Percentiles rank a stretch among this genome's conserved stretches.
phyloP scores from a whole-genome alignment of 2,113 vertebrate species.

The Ceyx melanurus region DNA sequence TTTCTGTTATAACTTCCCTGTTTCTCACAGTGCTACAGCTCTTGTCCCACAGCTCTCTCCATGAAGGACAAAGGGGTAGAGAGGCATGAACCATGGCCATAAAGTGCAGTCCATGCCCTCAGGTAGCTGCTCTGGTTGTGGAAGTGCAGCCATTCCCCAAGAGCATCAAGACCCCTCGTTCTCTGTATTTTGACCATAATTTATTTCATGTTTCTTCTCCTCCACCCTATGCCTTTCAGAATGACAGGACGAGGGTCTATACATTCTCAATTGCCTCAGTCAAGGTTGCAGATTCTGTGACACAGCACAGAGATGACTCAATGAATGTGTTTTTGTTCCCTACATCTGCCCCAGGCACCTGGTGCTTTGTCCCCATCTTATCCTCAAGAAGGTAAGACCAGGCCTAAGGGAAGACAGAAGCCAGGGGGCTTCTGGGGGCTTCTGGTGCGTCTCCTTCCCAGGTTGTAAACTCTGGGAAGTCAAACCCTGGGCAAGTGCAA shows the following conservation, averaged over 20 bases:
- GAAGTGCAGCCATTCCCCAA: background rate
- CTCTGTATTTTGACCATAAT: background rate
- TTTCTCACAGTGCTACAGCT: background rate
- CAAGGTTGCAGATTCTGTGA: fast-evolving
- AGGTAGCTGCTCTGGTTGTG: background rate
- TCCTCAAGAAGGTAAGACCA: background rate
- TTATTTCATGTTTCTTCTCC: background rate
- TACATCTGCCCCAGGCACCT: fast-evolving
- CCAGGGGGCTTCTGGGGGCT: no score
- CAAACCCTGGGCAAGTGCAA: fast-evolving
- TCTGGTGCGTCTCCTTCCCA: fast-evolving
- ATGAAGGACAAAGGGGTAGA: fast-evolving
- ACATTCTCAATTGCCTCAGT: fast-evolving
- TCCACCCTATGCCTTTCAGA: fast-evolving
- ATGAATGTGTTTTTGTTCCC: fast-evolving
- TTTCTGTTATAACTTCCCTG: background rate
- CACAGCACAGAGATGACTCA: fast-evolving
- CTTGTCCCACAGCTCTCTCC: background rate
- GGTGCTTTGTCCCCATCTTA: fast-evolving
- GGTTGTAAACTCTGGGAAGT: fast-evolving
- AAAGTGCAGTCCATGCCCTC: fast-evolving
- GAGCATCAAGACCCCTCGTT: fast-evolving
- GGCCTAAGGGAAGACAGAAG: background rate
- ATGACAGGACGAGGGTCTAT: fast-evolving
- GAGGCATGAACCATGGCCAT: fast-evolving